phyloP scores from a whole-genome alignment of 2,797 vertebrate genomes.

The Psittacula echo region DNA sequence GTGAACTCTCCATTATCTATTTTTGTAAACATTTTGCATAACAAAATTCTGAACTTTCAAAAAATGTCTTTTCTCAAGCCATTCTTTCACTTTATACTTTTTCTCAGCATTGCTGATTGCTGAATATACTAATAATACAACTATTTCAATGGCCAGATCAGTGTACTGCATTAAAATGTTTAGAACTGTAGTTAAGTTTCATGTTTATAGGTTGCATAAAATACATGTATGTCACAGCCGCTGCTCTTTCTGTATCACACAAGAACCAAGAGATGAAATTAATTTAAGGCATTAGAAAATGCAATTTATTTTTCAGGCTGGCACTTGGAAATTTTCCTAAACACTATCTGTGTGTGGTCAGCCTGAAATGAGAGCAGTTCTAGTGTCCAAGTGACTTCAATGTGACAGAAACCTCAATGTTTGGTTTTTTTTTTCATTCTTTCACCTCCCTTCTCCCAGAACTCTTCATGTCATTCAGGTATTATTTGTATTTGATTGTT shows the following conservation, averaged over 20 bases:
- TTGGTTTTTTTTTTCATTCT: neutral
- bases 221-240: neutral
- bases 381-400: neutral
- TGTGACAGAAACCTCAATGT: neutral
- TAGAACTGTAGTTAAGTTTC: neutral
- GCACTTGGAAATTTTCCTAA: neutral
- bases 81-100: neutral
- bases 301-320: neutral
- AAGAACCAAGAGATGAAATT: neutral
- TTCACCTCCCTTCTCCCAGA: neutral
- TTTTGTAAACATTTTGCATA: neutral
- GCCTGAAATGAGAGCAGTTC: neutral
- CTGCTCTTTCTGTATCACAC: neutral
- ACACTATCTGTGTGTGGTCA: rapidly evolving
- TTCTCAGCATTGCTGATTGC: neutral
- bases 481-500: neutral
- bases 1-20: neutral
- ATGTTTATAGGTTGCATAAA: neutral
- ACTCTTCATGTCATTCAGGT: neutral
- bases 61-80: neutral
- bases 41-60: rapidly evolving
- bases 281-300: neutral
- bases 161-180: neutral
- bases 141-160: neutral
- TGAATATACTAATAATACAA: neutral